A percentile compares a stretch with the other conserved stretches of the same genome.
These are phyloP conservation scores for Indicator maculatus DNA, from an alignment of 2,113 vertebrate species.

Conservation along the genomic window DNA sequence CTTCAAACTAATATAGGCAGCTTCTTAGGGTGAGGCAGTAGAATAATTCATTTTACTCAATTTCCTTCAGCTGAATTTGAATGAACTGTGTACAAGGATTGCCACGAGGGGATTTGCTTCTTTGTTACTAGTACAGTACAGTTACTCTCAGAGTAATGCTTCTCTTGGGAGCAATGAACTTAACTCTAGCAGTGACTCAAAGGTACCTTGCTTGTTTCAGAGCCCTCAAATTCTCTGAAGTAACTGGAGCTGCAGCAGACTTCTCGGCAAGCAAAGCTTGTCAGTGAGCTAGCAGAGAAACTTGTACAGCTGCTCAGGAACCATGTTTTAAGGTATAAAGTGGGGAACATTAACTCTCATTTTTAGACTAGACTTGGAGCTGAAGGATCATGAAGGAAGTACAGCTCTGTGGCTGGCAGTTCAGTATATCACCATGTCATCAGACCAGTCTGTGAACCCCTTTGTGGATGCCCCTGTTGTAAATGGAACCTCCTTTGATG, in stretches of 20 bases:
- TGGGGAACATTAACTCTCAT: background rate
- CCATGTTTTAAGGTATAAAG: background rate
- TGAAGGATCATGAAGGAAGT: slow-evolving; percentile 95
- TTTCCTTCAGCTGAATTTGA: background rate
- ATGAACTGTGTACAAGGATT: background rate
- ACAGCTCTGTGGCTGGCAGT: slow-evolving; percentile 96
- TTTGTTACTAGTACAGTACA: background rate
- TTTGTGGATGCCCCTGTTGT: slow-evolving; percentile 89
- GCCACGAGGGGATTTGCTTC: background rate
- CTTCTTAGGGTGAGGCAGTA: background rate
- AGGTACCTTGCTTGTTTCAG: background rate
- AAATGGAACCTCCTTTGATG: slow-evolving; percentile 95
- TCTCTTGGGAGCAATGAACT: background rate
- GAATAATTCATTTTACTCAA: background rate
- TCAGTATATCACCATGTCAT: slow-evolving; percentile 92
- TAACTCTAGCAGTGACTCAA: background rate
- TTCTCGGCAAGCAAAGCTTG: background rate
- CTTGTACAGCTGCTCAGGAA: background rate
- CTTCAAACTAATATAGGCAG: background rate
- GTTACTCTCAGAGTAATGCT: background rate
- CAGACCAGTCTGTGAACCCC: slow-evolving; percentile 92
- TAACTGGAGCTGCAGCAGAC: background rate
- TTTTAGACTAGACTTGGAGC: slow-evolving; percentile 90
- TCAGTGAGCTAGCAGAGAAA: background rate
- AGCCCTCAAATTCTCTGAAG: background rate